Evolutionary conservation across 2,888 invertebrate species (phyloP).

Genomic region (Yponomeuta sedellus): DNA sequence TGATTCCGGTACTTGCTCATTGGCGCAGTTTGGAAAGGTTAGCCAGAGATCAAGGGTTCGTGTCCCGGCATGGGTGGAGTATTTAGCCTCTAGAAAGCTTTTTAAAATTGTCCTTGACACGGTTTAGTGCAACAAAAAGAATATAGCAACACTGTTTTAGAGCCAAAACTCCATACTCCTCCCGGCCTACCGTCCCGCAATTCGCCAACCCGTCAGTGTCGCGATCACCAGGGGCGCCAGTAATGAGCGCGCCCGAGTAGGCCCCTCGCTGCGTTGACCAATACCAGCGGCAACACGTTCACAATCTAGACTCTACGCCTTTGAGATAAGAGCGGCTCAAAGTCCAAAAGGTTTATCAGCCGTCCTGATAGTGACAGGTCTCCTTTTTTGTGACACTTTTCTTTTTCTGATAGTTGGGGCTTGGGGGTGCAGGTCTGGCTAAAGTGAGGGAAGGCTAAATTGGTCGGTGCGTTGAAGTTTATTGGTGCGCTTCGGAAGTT

Average conservation of each 20-base stretch:
- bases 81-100: too few relatives aligned
- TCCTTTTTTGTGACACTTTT: constrained; percentile 3
- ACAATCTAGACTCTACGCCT: too few relatives aligned
- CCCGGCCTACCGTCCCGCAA: background rate
- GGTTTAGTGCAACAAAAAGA: too few relatives aligned
- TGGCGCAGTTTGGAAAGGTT: too few relatives aligned
- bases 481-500: background rate
- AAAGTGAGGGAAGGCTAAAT: background rate
- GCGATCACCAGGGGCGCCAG: background rate
- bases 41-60: too few relatives aligned
- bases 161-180: background rate
- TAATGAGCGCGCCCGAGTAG: background rate
- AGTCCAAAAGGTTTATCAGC: background rate
- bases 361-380: background rate
- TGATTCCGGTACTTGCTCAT: too few relatives aligned
- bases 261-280: background rate
- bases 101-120: too few relatives aligned
- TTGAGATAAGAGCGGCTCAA: too few relatives aligned
- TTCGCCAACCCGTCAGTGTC: background rate
- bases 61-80: too few relatives aligned
- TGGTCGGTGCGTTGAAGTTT: background rate
- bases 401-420: background rate
- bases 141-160: too few relatives aligned
- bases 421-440: background rate
- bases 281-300: background rate